Base-by-base conservation (phyloP, 2,797 vertebrate species). In the Pipistrellus pipistrellus region DNA sequence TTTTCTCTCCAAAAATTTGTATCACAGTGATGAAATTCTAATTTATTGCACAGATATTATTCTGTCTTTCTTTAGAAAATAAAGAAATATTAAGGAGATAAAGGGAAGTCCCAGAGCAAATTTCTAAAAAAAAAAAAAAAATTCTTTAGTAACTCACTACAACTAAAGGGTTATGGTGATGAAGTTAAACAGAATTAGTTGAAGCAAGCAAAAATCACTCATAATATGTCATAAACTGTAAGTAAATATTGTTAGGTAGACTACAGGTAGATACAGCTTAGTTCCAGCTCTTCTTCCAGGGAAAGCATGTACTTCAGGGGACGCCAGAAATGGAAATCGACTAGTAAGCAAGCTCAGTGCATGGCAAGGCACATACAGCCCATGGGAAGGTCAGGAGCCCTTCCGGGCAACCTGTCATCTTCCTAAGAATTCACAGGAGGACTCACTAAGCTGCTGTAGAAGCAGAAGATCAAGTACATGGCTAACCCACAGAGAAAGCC, bases 111-210 rank as follows among this genome's bases (percentile, higher is more conserved):
- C 6, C 69, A 85, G 75, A 83, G 20, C 13, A 88, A 32, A 27
- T 88, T 64, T 94, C 27, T 21, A n/a, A 35, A 85, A n/a, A 35
- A 88, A 90, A 46, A 44, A 85, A n/a, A 35, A 88, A 90, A 46
- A 38, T 48, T 32, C 9, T 89, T 35, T 15, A 68, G 14, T 35
- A 81, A 92, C 69, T 83, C 18, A 51, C 9, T 88, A 9, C 27
- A 71, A 53, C 15, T 85, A 78, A 71, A 69, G 44, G 8, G 7
- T 69, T 3, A 8, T 13, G 11, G 6, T 3, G 23, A 35, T 51
- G 55, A 17, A 8, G 17, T n/a, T 35, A 72, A 89, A 18, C 35
- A 57, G 81, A 51, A 41, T 57, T 25, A 41, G 15, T 57, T 85
- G 55, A 85, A 85, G 9, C 48, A 90, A 55, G 62, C 51, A 64